Evolutionary conservation across 2,888 invertebrate genomes (phyloP).

Genomic region (Nycteola revayana): DNA sequence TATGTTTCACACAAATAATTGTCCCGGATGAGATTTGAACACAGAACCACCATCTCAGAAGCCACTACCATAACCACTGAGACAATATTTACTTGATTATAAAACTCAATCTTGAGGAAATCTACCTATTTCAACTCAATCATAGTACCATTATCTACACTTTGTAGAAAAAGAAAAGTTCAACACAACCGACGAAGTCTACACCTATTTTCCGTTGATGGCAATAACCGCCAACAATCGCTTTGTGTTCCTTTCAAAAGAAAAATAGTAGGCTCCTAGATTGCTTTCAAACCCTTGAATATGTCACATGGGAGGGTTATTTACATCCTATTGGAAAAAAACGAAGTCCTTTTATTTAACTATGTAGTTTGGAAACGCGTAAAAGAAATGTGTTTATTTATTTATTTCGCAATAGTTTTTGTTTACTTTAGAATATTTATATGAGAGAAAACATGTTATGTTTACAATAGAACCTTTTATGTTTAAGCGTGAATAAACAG

Average conservation of each 20-base stretch:
- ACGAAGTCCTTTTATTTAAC: conserved; percentile 48
- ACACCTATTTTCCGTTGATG: conserved; percentile 53
- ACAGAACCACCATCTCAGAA: too few species aligned
- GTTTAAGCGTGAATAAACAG: too few species aligned
- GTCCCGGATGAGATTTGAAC: too few species aligned
- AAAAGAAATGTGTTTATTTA: conserved; percentile 40
- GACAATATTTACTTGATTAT: too few species aligned
- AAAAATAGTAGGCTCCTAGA: conserved; percentile 59
- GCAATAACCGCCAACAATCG: conserved; percentile 65
- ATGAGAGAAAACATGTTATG: conserved; percentile 8
- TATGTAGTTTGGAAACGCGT: conserved; percentile 28
- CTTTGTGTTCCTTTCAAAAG: conserved; percentile 65
- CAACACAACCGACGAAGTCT: conserved; percentile 41
- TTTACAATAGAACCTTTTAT: conserved; percentile 13
- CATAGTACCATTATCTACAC: conserved; percentile 25
- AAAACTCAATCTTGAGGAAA: too few species aligned
- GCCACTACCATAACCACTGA: too few species aligned
- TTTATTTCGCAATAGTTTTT: conserved; percentile 37
- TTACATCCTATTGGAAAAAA: conserved; percentile 58
- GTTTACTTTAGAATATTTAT: conserved; percentile 27
- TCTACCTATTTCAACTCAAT: too few species aligned
- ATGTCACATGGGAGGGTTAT: conserved; percentile 61
- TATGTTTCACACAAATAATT: too few species aligned
- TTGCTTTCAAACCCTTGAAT: conserved; percentile 68
- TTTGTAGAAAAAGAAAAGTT: conserved; percentile 45